A percentile compares a stretch with the other conserved stretches of the same genome.
Evolutionary conservation across 2,888 invertebrate species (phyloP).

Genomic region (Philonicus albiceps): DNA sequence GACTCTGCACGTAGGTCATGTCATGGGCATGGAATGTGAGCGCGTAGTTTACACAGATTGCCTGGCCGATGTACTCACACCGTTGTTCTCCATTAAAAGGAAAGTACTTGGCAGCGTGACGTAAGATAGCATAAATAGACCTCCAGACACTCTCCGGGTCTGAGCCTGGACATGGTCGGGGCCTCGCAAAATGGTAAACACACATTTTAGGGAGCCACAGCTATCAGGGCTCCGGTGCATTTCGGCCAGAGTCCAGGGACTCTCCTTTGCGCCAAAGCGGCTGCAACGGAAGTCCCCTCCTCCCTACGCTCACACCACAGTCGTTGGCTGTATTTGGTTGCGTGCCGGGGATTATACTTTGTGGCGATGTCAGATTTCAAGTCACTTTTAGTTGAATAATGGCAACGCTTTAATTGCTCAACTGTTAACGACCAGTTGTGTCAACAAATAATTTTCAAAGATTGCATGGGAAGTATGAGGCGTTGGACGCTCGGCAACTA

Average conservation of each 20-base stretch:
- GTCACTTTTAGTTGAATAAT: neutral
- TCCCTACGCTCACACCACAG: no score
- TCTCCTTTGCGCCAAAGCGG: neutral
- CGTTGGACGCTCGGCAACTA: neutral
- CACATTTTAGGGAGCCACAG: constrained; percentile 40
- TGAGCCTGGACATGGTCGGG: neutral
- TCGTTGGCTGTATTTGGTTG: neutral
- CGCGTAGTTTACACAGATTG: constrained; percentile 41
- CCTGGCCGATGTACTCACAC: constrained; percentile 38
- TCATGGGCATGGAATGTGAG: constrained; percentile 41
- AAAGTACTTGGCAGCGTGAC: constrained; percentile 25
- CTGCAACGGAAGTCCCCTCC: neutral
- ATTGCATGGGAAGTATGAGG: neutral
- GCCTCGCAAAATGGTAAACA: constrained; percentile 44
- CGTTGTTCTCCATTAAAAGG: constrained; percentile 6
- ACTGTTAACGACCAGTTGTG: constrained; percentile 44
- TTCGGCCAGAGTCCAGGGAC: neutral
- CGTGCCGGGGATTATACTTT: neutral
- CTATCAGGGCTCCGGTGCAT: constrained; percentile 32
- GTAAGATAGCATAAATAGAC: constrained; percentile 35
- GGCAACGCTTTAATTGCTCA: constrained; percentile 41
- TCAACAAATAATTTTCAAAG: constrained; percentile 42
- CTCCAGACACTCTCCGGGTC: neutral
- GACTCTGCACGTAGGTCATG: constrained; percentile 47
- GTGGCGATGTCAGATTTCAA: neutral